These are phyloP conservation scores for Dendronephthya gigantea DNA, from an alignment of 64 coral and sea anemone species.

Conservation along the genomic window DNA sequence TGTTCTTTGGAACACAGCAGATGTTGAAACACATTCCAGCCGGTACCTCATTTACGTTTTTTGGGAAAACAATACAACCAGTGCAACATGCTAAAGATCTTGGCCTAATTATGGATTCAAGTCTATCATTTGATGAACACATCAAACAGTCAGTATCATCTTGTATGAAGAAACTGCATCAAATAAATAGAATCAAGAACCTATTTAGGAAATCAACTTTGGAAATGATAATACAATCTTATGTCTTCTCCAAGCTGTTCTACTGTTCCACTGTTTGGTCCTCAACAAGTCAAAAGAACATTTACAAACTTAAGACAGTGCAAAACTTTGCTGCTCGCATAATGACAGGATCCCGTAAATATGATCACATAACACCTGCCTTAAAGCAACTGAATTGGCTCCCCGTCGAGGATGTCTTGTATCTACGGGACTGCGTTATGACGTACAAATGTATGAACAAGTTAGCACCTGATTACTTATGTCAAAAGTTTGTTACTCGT, in stretches of 20 bases:
- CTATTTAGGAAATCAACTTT: not conserved
- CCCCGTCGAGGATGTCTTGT: not conserved
- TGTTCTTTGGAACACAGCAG: conserved; percentile 34
- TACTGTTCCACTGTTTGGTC: not conserved
- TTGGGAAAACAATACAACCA: not conserved
- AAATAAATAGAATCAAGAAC: conserved; percentile 27
- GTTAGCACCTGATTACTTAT: too few relatives aligned
- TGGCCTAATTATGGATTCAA: not conserved
- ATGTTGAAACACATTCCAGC: conserved; percentile 14
- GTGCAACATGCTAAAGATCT: not conserved
- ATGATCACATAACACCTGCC: not conserved
- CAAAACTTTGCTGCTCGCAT: not conserved
- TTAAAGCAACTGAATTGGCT: conserved; percentile 18
- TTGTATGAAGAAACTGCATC: conserved; percentile 22
- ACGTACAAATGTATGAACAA: too few relatives aligned
- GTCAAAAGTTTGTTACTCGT: too few relatives aligned
- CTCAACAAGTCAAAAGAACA: not conserved
- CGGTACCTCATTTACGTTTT: not conserved
- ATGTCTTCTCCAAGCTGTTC: conserved; percentile 12
- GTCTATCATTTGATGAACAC: conserved; percentile 8
- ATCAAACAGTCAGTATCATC: conserved; percentile 19
- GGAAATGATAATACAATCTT: not conserved
- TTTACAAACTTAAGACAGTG: not conserved
- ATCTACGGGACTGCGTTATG: too few relatives aligned
- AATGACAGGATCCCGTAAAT: not conserved